These are phyloP conservation scores for Myripristis murdjan DNA, from an alignment of 2,797 vertebrate species.

Conservation along the genomic window DNA sequence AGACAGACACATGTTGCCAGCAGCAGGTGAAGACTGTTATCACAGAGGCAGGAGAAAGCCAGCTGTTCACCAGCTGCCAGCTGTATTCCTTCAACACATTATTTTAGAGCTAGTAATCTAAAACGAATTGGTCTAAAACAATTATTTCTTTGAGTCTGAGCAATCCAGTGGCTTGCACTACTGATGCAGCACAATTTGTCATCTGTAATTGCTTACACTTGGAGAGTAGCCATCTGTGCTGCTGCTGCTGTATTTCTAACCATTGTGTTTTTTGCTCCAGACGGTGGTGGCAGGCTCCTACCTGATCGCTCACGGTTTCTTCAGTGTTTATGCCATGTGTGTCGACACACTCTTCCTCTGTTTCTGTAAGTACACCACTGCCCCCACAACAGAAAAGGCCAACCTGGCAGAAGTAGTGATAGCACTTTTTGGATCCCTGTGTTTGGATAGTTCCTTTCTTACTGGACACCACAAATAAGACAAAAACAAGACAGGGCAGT, in stretches of 20 bases:
- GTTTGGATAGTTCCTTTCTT: background rate
- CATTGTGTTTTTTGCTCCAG: slow-evolving; percentile 69
- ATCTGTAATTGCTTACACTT: too few relatives aligned
- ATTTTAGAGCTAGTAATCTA: too few relatives aligned
- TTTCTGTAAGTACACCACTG: slow-evolving; percentile 90
- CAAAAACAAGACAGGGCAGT: too few relatives aligned
- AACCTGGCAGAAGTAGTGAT: background rate
- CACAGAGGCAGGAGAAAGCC: too few relatives aligned
- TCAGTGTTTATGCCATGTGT: slow-evolving; percentile 95
- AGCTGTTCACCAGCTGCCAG: too few relatives aligned
- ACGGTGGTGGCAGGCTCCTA: slow-evolving; percentile 91
- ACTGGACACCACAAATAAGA: background rate
- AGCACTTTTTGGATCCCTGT: background rate
- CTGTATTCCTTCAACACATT: too few relatives aligned
- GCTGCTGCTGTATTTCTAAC: background rate
- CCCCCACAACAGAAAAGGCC: background rate
- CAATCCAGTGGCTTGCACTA: too few relatives aligned
- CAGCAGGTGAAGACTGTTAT: too few relatives aligned
- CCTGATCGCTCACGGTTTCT: slow-evolving; percentile 93
- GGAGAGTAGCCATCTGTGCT: background rate
- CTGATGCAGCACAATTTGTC: too few relatives aligned
- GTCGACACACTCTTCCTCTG: slow-evolving; percentile 95
- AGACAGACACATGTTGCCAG: too few relatives aligned
- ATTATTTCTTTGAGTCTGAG: too few relatives aligned
- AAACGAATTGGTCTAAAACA: too few relatives aligned